Evolutionary conservation across 2,113 vertebrate genomes (phyloP).

Genomic region (Baryphthengus martii): DNA sequence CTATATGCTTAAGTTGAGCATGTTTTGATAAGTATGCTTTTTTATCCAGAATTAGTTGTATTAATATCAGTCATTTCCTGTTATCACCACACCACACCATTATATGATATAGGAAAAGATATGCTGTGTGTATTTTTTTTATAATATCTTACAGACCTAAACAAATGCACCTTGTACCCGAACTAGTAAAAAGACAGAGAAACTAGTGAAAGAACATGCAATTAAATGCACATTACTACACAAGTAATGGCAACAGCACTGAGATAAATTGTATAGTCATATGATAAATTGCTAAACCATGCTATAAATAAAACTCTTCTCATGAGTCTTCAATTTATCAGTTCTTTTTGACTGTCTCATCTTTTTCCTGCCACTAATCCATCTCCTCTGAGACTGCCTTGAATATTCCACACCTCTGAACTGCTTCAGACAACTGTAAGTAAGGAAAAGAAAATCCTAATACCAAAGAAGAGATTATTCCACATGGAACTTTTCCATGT

Average conservation of each 20-base stretch:
- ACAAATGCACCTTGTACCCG: neutral
- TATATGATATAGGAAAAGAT: neutral
- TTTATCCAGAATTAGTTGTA: neutral
- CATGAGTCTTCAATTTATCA: neutral
- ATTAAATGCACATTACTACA: neutral
- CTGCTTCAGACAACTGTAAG: neutral
- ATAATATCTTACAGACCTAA: neutral
- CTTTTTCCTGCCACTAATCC: neutral
- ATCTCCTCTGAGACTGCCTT: neutral
- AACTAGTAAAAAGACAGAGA: neutral
- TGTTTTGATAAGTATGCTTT: neutral
- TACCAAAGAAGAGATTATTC: neutral
- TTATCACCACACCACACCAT: fast-evolving
- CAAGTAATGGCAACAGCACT: neutral
- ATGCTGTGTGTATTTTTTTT: neutral
- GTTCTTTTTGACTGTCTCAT: neutral
- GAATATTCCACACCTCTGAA: neutral
- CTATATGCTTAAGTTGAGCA: neutral
- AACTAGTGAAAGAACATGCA: neutral
- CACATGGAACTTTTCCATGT: neutral
- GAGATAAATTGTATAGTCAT: neutral
- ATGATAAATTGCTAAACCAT: neutral
- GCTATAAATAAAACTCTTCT: neutral
- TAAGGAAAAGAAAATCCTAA: neutral
- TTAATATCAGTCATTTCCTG: neutral